Base-by-base conservation (phyloP, 2,797 vertebrate genomes). In the Amazona ochrocephala region DNA sequence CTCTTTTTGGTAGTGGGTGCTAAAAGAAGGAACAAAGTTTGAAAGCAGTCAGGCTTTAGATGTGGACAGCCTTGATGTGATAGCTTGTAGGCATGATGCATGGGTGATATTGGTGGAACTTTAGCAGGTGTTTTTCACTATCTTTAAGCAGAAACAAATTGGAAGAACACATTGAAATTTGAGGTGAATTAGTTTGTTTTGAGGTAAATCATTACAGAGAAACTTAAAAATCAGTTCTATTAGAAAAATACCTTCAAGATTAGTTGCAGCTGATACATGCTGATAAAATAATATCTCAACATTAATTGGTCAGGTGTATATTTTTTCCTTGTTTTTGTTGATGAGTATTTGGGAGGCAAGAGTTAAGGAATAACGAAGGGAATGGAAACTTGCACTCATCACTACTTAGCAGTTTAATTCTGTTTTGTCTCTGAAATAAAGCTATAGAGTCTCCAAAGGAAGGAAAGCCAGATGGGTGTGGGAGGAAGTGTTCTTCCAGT, bases 401-500 rank as follows among this genome's bases (percentile, higher is more conserved):
- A 5, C 54, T 64, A 4, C 58, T 87, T n/a, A 82, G 62, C 50
- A 71, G 42, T 90, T 92, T 74, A 50, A 44, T 94, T 93, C 75
- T 89, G 74, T 86, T 95, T 93, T 92, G 81, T 85, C 53, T 89
- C 82, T 74, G 76, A 87, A 82, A 66, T 86, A 84, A 67, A 86
- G 72, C 34, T 12, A 41, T 68, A 42, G 71, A 73, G 60, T 54
- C 80, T 92, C 75, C 54, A 82, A 60, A 93, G 92, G 93, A 95
- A 94, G 89, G 84, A 85, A 96, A 76, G 61, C 87, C 84, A 91
- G 77, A 82, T 95, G 91, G 93, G 91, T 96, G 95, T 95, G 95
- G 93, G 95, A 96, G 96, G 96, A 96, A 95, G 85, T 18, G 5
- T 48, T 67, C 26, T 58, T 84, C 26, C 44, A 32, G 24, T 26